These are phyloP conservation scores for Tinamus guttatus DNA, from an alignment of 2,113 vertebrate genomes.

Conservation along the genomic window DNA sequence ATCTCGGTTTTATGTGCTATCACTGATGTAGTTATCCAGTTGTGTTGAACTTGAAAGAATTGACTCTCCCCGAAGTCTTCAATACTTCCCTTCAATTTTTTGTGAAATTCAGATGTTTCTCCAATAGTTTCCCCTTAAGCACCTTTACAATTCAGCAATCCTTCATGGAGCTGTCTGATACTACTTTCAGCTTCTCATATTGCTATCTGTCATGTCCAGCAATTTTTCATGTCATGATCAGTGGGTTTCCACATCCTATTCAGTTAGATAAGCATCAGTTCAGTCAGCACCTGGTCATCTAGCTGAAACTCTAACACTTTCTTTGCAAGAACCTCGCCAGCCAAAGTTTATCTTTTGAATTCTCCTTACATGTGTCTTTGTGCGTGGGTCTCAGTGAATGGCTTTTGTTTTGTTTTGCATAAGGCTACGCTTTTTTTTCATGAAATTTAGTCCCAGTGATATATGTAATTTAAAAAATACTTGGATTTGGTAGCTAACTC, in stretches of 20 bases:
- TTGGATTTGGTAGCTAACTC: neutral
- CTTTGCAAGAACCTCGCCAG: neutral
- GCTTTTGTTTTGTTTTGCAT: neutral
- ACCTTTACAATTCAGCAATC: neutral
- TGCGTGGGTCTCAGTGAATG: neutral
- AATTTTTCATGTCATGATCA: neutral
- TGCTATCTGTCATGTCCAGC: neutral
- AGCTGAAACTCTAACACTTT: neutral
- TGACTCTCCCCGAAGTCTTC: neutral
- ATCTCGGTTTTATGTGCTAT: neutral
- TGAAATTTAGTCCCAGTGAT: accelerated
- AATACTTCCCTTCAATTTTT: neutral
- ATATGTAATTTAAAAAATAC: accelerated
- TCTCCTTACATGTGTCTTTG: neutral
- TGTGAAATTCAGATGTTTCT: neutral
- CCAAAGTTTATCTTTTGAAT: neutral
- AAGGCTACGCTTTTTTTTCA: neutral
- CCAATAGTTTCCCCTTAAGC: neutral
- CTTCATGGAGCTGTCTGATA: neutral
- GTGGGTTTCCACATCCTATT: neutral
- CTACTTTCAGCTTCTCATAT: neutral
- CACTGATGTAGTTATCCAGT: neutral
- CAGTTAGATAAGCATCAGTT: neutral
- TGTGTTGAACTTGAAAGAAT: neutral
- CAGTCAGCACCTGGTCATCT: neutral